These are phyloP conservation scores for Enteromius argenteus DNA, from an alignment of 2,797 vertebrate genomes.

Conservation along the genomic window DNA sequence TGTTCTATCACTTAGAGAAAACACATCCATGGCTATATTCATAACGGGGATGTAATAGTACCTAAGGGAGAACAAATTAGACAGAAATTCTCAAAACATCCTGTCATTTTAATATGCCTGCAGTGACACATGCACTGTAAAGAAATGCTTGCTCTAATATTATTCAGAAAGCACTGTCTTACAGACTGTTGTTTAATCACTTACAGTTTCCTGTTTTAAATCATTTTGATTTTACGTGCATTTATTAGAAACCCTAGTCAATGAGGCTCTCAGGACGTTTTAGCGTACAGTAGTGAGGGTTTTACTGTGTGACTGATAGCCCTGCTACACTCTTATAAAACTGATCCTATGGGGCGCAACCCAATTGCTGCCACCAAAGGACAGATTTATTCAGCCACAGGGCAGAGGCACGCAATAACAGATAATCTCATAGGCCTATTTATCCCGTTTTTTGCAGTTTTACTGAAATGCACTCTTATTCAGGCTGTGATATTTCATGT, in stretches of 20 bases:
- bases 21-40: constrained; percentile 26
- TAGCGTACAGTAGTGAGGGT: background rate
- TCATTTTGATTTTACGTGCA: background rate
- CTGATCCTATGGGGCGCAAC: constrained; percentile 46
- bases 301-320: constrained; percentile 41
- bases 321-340: constrained; percentile 17
- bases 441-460: constrained; percentile 1
- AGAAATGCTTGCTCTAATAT: constrained; percentile 16
- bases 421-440: constrained; percentile 36
- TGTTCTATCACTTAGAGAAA: constrained; percentile 29
- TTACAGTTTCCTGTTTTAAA: background rate
- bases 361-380: constrained; percentile 47
- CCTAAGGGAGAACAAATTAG: constrained; percentile 35
- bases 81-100: constrained; percentile 35
- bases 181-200: background rate
- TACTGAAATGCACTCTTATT: constrained; percentile 12
- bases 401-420: constrained; percentile 28
- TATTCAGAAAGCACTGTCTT: background rate
- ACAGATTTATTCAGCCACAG: constrained; percentile 38
- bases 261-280: background rate
- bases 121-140: background rate
- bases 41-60: constrained; percentile 30
- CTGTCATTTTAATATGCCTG: constrained; percentile 24
- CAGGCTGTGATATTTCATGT: constrained; percentile 1
- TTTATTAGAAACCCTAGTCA: background rate